Evolutionary conservation across 2,888 invertebrate species (phyloP), one percentile per base, ranked within the genome.

Genomic region (Tyria jacobaeae): DNA sequence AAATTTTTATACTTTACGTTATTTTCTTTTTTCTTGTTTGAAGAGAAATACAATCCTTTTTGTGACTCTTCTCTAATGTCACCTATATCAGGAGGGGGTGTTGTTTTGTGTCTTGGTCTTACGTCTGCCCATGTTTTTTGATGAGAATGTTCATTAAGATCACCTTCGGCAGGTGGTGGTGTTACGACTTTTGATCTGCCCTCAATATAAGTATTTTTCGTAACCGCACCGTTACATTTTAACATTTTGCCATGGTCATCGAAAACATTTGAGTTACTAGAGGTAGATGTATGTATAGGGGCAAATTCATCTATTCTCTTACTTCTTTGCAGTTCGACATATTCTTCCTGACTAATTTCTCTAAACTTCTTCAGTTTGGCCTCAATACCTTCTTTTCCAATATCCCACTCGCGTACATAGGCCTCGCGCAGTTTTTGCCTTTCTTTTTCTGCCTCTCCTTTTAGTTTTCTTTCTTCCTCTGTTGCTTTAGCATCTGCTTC

Each of bases 251-350:
- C 94, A 44, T 75, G 85, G 47, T 76, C 72, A 72, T 94, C 90
- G 73, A 93, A 94, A 9, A 73, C 70, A 44, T 78, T 76, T 24
- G 82, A 79, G 57, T 74, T 83, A n/a, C 70, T 73, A 25, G 76
- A 80, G 14, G 75, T 75, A 1, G 81, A 70, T 6, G 82, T 60
- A 73, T 85, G 77, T 3, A 95, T 94, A 5, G 98, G 98, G 1
- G 97, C 98, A 89, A 98, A 98, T 85, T 98, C 97, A 0, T 94
- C 81, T 27, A 94, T 91, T 70, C 98, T 94, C 81, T 97, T 96
- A 57, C 91, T 90, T 70, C 98, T 94, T 83, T 97, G 96, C 78
- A 96, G 96, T 68, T 96, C 95, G 9, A 97, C 94, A 95, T 97
- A 97, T 87, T 97, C 96, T 82, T 96, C 96, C 91, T 97, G 97